Conservation (phyloP, 2,888 invertebrate species). For the Omphaloscelis lunosa region DNA sequence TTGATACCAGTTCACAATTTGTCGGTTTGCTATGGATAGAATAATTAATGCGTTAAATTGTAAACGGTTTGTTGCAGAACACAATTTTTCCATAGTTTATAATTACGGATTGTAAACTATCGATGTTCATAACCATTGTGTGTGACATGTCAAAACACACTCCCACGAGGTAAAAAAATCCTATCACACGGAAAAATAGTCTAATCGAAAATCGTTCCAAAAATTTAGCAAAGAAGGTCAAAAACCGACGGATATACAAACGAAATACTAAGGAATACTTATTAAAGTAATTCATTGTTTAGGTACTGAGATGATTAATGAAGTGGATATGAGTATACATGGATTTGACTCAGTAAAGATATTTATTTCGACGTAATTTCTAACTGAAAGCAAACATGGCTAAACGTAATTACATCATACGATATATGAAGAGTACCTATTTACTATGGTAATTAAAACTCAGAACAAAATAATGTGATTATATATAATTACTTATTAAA, state of each 20-base stretch:
- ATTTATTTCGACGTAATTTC: neutral
- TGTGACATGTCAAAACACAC: neutral
- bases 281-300: neutral
- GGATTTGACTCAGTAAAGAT: constrained; percentile 3
- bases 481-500: neutral
- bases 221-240: neutral
- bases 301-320: neutral
- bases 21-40: too few species aligned
- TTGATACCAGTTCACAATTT: too few species aligned
- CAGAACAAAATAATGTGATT: neutral
- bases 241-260: neutral
- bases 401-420: constrained; percentile 17
- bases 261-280: neutral
- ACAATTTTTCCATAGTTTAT: too few species aligned
- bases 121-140: too few species aligned
- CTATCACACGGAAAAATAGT: neutral
- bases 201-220: neutral
- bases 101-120: too few species aligned
- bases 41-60: too few species aligned
- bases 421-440: neutral
- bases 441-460: neutral
- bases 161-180: neutral
- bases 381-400: constrained; percentile 4
- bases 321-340: neutral
- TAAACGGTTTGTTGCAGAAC: too few species aligned